Conservation (phyloP, 1,140 invertebrate species). For the Plectus sambesii region DNA sequence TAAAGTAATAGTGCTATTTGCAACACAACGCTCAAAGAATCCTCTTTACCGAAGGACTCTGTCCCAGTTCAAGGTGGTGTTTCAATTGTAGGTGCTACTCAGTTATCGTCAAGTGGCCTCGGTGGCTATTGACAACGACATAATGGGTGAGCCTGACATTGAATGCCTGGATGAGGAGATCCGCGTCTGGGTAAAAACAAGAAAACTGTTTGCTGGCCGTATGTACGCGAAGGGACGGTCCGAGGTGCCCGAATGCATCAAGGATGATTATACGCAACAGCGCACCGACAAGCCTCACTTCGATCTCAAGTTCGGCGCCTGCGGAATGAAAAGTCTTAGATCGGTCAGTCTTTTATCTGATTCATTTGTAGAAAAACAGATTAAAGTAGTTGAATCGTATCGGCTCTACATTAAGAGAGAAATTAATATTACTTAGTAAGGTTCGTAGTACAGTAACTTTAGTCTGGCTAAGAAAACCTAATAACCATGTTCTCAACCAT, state of each 20-base stretch:
- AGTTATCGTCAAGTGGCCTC: too few relatives aligned
- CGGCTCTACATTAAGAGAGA: too few relatives aligned
- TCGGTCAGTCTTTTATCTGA: slow-evolving; percentile 28
- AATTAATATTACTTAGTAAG: too few relatives aligned
- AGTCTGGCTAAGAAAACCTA: slow-evolving; percentile 6
- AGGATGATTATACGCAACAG: slow-evolving; percentile 37
- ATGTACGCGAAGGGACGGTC: slow-evolving; percentile 45
- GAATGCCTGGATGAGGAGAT: slow-evolving; percentile 45
- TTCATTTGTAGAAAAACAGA: too few relatives aligned
- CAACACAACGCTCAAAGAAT: too few relatives aligned
- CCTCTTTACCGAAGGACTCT: too few relatives aligned
- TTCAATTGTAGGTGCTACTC: too few relatives aligned
- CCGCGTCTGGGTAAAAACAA: slow-evolving; percentile 40
- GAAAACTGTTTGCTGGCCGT: slow-evolving; percentile 39
- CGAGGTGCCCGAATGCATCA: slow-evolving; percentile 40
- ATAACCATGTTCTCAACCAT: too few relatives aligned
- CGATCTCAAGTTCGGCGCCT: slow-evolving; percentile 35
- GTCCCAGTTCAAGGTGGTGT: too few relatives aligned
- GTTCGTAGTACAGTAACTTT: too few relatives aligned
- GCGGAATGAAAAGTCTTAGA: slow-evolving; percentile 44
- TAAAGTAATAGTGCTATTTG: too few relatives aligned
- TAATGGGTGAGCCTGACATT: slow-evolving; percentile 45
- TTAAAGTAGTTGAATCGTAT: too few relatives aligned
- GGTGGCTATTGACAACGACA: slow-evolving; percentile 46
- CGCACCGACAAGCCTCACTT: slow-evolving; percentile 42